phyloP scores from a whole-genome alignment of 2,797 vertebrate genomes.

The Ctenopoma kingsleyae region DNA sequence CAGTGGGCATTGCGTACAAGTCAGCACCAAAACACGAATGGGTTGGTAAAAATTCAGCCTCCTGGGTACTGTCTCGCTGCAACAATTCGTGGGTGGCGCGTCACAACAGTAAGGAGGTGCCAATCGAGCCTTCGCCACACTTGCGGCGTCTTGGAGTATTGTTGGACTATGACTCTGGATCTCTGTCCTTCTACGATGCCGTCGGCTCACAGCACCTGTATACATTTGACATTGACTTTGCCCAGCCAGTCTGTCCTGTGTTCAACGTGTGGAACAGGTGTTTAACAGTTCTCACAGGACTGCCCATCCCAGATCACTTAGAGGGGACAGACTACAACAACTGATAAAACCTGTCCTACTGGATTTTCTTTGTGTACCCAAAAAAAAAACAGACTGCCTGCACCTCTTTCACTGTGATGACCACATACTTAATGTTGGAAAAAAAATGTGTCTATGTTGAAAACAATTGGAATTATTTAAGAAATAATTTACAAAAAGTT shows the following conservation, averaged over 20 bases:
- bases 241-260: constrained; percentile 95
- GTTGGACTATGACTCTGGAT: constrained; percentile 96
- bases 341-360: constrained; percentile 44
- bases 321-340: constrained; percentile 91
- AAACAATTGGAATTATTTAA: constrained; percentile 79
- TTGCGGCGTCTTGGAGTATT: constrained; percentile 93
- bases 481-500: constrained; percentile 66
- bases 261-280: constrained; percentile 99
- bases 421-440: constrained; percentile 12
- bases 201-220: constrained; percentile 96
- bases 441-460: constrained; percentile 64
- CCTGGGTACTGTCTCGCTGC: constrained; percentile 97
- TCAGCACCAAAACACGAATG: constrained; percentile 97
- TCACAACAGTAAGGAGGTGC: constrained; percentile 95
- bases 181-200: constrained; percentile 96
- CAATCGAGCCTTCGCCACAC: constrained; percentile 94
- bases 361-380: constrained; percentile 27
- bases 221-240: constrained; percentile 93
- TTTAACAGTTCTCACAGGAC: constrained; percentile 95
- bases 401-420: constrained; percentile 38
- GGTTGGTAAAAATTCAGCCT: constrained; percentile 96
- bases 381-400: constrained; percentile 39
- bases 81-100: constrained; percentile 95
- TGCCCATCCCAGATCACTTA: constrained; percentile 97
- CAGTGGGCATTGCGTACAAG: constrained; percentile 96